A percentile compares a stretch with the other conserved stretches of the same genome.
These are phyloP conservation scores for Chelon auratus DNA, from an alignment of 2,797 vertebrate genomes.

Conservation along the genomic window DNA sequence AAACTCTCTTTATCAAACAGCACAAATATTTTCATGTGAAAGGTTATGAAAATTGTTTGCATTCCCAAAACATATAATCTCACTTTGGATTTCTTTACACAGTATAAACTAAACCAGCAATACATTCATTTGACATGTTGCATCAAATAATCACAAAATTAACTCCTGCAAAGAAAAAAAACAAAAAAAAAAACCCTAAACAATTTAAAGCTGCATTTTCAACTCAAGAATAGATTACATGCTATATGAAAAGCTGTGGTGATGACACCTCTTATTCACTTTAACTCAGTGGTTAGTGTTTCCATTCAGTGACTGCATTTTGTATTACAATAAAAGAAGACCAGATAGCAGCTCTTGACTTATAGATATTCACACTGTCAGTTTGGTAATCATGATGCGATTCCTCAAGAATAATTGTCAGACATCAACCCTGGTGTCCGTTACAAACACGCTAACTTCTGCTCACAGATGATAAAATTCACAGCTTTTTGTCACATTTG, in stretches of 20 bases:
- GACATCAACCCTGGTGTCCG: neutral
- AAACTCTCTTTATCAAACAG: constrained; percentile 67
- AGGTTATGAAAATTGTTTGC: constrained; percentile 40
- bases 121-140: constrained; percentile 40
- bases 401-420: neutral
- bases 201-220: constrained; percentile 20
- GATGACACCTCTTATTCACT: neutral
- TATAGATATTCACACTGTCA: neutral
- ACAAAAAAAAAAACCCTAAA: neutral
- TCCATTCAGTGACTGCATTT: neutral
- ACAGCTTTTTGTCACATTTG: neutral
- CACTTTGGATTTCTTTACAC: constrained; percentile 24
- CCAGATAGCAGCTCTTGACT: neutral
- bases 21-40: constrained; percentile 47
- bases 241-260: neutral
- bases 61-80: constrained; percentile 40
- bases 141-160: constrained; percentile 11
- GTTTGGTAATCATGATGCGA: too few species aligned
- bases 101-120: constrained; percentile 26
- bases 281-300: neutral
- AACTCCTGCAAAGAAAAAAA: constrained; percentile 8
- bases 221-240: neutral
- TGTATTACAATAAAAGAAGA: neutral
- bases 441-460: neutral
- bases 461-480: neutral